Conservation (phyloP, 92 coral and sea anemone species). For the Actinernus sp. region DNA sequence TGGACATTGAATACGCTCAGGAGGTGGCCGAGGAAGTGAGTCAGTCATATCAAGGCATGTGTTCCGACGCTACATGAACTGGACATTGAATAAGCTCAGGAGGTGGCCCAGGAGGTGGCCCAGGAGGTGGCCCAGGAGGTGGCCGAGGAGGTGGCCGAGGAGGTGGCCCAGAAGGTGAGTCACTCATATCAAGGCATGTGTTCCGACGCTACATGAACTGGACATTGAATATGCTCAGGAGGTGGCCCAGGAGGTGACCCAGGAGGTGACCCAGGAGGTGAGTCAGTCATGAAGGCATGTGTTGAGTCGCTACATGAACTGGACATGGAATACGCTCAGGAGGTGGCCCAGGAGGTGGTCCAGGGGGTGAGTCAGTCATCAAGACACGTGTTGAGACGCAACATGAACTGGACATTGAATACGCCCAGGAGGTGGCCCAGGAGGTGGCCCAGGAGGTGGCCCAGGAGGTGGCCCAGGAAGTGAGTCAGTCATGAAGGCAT, state of each 20-base stretch:
- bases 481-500: too few species aligned
- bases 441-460: conserved; percentile 94
- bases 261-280: conserved; percentile 93
- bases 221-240: conserved; percentile 95
- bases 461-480: conserved; percentile 92
- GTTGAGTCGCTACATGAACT: conserved; percentile 96
- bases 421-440: conserved; percentile 92
- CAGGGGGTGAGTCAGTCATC: too few species aligned
- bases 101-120: conserved; percentile 86
- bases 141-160: conserved; percentile 91
- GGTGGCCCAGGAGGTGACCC: conserved; percentile 90
- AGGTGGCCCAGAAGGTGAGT: conserved; percentile 88
- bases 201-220: conserved; percentile 93
- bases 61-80: conserved; percentile 95
- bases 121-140: conserved; percentile 95
- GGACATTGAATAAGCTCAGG: conserved; percentile 93
- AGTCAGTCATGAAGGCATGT: too few species aligned
- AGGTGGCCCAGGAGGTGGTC: conserved; percentile 93
- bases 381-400: conserved; percentile 94
- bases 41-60: too few species aligned
- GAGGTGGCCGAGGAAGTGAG: conserved; percentile 92
- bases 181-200: too few species aligned
- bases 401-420: conserved; percentile 93
- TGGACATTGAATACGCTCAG: conserved; percentile 92
- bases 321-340: conserved; percentile 93